A percentile compares a stretch with the other conserved stretches of the same genome.
phyloP scores from a whole-genome alignment of 2,113 vertebrate species.

The Sigmodon hispidus region DNA sequence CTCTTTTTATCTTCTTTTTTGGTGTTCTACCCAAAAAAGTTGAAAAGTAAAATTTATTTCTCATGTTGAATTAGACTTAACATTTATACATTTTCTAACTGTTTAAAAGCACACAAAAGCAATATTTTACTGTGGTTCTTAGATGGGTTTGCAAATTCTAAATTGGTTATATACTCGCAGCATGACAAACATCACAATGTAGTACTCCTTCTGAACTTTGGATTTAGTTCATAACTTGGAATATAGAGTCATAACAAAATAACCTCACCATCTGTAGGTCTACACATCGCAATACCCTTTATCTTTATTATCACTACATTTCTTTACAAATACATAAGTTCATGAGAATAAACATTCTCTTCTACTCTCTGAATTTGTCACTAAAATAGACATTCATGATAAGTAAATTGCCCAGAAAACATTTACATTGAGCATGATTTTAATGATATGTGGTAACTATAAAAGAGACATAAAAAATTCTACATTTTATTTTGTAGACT shows the following conservation, averaged over 20 bases:
- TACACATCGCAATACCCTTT: slow-evolving; percentile 80
- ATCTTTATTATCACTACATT: slow-evolving; percentile 79
- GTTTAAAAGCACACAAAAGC: neutral
- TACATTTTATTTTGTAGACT: slow-evolving; percentile 77
- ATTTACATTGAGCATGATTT: slow-evolving; percentile 82
- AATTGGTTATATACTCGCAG: slow-evolving; percentile 41
- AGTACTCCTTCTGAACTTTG: slow-evolving; percentile 59
- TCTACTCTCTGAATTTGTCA: slow-evolving; percentile 66
- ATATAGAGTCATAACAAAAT: slow-evolving; percentile 70
- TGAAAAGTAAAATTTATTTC: neutral
- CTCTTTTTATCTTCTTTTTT: neutral
- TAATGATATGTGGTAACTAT: slow-evolving; percentile 80
- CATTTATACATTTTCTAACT: slow-evolving; percentile 14
- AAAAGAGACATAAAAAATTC: slow-evolving; percentile 71
- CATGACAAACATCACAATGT: slow-evolving; percentile 36
- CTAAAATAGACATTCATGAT: slow-evolving; percentile 80
- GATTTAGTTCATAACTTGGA: slow-evolving; percentile 71
- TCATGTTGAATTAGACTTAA: neutral
- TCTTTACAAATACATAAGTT: slow-evolving; percentile 80
- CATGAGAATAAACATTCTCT: slow-evolving; percentile 74
- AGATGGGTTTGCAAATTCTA: slow-evolving; percentile 24
- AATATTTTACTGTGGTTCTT: slow-evolving; percentile 37
- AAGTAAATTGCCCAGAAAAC: slow-evolving; percentile 84
- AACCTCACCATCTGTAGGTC: slow-evolving; percentile 68
- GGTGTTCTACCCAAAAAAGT: neutral